Conservation (phyloP, 2,113 vertebrate species). For the Butastur rufipennis region DNA sequence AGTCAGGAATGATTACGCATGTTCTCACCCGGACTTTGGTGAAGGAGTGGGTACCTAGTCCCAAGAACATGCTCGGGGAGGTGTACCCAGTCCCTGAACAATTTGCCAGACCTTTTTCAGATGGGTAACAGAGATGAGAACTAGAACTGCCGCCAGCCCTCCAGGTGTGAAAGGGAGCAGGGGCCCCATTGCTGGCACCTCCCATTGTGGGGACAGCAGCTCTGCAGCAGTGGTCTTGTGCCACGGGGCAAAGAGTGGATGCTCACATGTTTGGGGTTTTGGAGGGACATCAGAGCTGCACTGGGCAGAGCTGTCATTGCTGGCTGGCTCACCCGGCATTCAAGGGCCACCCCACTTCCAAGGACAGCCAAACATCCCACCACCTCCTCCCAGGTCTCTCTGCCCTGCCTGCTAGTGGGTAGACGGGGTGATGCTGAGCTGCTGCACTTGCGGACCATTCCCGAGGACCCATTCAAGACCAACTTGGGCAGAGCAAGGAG, state of each 20-base stretch:
- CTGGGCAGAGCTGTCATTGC: neutral
- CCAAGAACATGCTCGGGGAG: neutral
- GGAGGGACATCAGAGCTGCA: neutral
- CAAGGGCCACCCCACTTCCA: neutral
- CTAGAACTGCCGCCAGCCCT: neutral
- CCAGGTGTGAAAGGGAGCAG: neutral
- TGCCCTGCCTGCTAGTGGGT: neutral
- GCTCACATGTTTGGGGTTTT: neutral
- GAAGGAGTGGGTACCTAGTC: neutral
- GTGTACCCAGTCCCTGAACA: neutral
- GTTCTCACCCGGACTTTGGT: neutral
- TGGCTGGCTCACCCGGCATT: neutral
- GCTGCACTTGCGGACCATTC: neutral
- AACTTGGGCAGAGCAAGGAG: neutral
- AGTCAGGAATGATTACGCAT: neutral
- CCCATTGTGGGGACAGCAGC: rapidly evolving
- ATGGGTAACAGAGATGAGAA: neutral
- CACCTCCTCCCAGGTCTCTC: neutral
- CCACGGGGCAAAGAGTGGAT: rapidly evolving
- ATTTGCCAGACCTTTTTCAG: neutral
- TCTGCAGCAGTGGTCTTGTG: neutral
- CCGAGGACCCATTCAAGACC: neutral
- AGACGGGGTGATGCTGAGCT: neutral
- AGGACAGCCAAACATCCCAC: neutral
- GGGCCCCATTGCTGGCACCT: neutral